Percentiles rank a stretch among this genome's conserved stretches.
Conservation (phyloP, 2,888 invertebrate genomes). For the Fragum whitleyi region DNA sequence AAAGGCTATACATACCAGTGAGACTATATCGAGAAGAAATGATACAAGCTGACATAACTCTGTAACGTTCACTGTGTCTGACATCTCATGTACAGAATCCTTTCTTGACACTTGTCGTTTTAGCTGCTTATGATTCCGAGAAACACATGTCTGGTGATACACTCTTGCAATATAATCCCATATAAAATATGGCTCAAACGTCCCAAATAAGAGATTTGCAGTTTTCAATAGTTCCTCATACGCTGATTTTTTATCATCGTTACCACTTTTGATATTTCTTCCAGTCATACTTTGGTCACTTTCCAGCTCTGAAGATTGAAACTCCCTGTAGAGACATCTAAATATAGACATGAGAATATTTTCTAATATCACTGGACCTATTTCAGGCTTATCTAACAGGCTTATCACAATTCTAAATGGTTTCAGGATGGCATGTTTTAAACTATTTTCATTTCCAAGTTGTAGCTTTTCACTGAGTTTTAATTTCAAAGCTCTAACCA, state of each 20-base stretch:
- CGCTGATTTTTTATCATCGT: conserved; percentile 42
- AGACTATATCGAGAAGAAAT: conserved; percentile 89
- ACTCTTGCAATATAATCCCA: conserved; percentile 90
- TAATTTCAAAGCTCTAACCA: conserved; percentile 82
- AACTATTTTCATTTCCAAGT: conserved; percentile 34
- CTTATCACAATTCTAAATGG: conserved; percentile 91
- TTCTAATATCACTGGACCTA: conserved; percentile 87
- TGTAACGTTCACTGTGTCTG: conserved; percentile 80
- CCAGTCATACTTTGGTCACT: conserved; percentile 7
- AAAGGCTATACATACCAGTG: conserved; percentile 87
- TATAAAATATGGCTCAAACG: conserved; percentile 93
- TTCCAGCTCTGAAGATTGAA: conserved; percentile 51
- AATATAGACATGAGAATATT: conserved; percentile 88
- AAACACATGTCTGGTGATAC: conserved; percentile 82
- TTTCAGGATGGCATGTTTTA: conserved; percentile 65
- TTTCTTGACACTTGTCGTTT: conserved; percentile 50
- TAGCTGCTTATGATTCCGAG: conserved; percentile 26
- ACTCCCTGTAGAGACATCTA: conserved; percentile 84
- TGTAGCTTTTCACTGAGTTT: conserved; percentile 68
- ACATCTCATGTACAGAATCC: conserved; percentile 85
- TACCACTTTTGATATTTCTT: conserved; percentile 27
- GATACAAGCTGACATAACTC: conserved; percentile 91
- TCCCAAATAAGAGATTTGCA: conserved; percentile 93
- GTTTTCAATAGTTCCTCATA: conserved; percentile 91
- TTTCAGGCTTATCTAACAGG: conserved; percentile 94